Evolutionary conservation across 2,888 invertebrate species (phyloP).

Genomic region (Eilema depressum): DNA sequence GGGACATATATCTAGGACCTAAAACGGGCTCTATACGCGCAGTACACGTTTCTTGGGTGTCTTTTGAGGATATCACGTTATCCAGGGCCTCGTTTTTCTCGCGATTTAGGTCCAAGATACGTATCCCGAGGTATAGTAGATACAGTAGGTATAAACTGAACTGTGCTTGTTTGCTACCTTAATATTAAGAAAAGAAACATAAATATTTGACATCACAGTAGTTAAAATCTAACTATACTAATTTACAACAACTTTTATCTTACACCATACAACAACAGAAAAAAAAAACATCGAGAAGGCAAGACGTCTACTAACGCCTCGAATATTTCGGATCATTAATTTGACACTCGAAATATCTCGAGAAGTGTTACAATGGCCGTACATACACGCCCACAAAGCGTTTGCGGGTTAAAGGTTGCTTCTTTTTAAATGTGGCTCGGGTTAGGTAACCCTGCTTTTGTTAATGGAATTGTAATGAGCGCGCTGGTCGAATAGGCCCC

Average conservation of each 20-base stretch:
- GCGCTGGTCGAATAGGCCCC: conserved; percentile 48
- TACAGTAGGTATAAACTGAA: not conserved
- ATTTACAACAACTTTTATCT: conserved; percentile 21
- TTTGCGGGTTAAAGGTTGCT: conserved; percentile 78
- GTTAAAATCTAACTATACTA: not conserved
- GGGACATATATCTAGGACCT: no score
- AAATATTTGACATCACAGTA: not conserved
- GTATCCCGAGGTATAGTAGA: no score
- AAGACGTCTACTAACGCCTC: conserved; percentile 66
- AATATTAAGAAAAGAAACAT: not conserved
- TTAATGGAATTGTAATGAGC: conserved; percentile 80
- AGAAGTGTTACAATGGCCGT: conserved; percentile 74
- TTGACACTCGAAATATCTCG: conserved; percentile 79
- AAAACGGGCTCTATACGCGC: no score
- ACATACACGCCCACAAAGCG: conserved; percentile 74
- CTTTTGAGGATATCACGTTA: no score
- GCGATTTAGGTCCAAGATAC: no score
- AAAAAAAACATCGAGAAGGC: conserved; percentile 50
- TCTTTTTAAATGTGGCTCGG: conserved; percentile 67
- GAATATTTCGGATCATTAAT: conserved; percentile 82
- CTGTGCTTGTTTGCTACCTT: not conserved
- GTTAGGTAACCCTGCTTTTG: conserved; percentile 73
- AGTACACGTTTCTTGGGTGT: no score
- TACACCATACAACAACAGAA: conserved; percentile 54
- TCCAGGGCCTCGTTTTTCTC: no score